These are phyloP conservation scores for Isaurus tuberculatus DNA, from an alignment of 92 coral and sea anemone genomes.

Conservation along the genomic window DNA sequence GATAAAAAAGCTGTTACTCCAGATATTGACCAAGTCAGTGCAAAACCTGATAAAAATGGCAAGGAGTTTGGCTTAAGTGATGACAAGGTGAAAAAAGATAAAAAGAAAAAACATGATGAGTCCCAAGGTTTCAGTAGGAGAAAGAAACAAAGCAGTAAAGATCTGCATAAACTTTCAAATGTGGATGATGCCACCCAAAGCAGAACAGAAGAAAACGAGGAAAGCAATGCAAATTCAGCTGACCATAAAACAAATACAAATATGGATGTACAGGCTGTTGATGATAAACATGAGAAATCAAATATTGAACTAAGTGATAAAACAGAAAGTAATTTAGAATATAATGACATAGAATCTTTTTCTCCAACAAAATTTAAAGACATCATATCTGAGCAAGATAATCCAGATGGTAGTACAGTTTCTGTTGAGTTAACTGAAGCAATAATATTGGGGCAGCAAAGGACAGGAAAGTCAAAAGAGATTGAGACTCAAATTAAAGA, in stretches of 20 bases:
- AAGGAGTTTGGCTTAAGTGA: conserved; percentile 1
- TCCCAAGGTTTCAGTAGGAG: neutral
- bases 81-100: neutral
- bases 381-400: neutral
- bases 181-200: neutral
- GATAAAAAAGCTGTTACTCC: neutral
- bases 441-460: neutral
- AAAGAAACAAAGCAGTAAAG: neutral
- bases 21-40: neutral
- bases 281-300: neutral
- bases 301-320: neutral
- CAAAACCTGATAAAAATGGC: neutral
- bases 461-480: neutral
- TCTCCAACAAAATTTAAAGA: neutral
- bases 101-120: neutral
- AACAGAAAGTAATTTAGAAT: neutral
- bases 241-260: neutral
- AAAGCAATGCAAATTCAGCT: neutral
- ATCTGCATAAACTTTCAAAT: neutral
- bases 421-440: conserved; percentile 32
- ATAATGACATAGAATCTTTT: neutral
- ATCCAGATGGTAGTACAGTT: conserved; percentile 36
- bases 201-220: conserved; percentile 18
- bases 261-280: neutral
- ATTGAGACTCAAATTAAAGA: neutral